These are phyloP conservation scores for Lissonota sp. DNA, from an alignment of 2,888 invertebrate species.

Conservation along the genomic window DNA sequence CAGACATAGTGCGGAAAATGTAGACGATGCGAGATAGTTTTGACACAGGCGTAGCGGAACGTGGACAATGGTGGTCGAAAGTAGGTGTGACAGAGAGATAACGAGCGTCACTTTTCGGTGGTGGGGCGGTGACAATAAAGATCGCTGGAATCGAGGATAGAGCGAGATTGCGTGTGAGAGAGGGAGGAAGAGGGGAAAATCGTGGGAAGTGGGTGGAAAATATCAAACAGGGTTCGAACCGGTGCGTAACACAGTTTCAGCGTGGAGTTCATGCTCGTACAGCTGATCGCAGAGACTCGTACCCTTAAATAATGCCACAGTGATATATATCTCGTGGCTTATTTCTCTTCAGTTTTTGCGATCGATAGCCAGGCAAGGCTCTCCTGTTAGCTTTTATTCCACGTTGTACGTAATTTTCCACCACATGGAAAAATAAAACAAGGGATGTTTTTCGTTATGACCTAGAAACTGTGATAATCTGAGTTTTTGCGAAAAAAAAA, in stretches of 20 bases:
- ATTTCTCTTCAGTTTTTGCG: constrained; percentile 45
- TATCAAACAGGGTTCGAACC: constrained; percentile 50
- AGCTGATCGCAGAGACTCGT: constrained; percentile 70
- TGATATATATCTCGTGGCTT: constrained; percentile 50
- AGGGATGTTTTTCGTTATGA: constrained; percentile 22
- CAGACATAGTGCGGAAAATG: constrained; percentile 16
- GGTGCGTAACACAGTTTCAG: constrained; percentile 68
- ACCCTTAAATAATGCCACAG: constrained; percentile 43
- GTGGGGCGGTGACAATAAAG: not conserved
- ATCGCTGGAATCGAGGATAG: constrained; percentile 2
- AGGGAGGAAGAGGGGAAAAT: constrained; percentile 40
- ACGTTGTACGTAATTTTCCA: constrained; percentile 8
- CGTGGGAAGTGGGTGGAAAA: constrained; percentile 41
- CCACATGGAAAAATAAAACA: constrained; percentile 12
- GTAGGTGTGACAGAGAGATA: constrained; percentile 49
- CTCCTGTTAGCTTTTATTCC: not conserved
- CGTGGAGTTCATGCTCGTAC: constrained; percentile 68
- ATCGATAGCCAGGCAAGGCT: constrained; percentile 51
- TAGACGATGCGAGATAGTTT: not conserved
- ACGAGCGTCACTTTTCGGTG: constrained; percentile 28
- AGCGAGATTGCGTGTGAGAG: not conserved
- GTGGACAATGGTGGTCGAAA: constrained; percentile 43
- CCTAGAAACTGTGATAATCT: constrained; percentile 35
- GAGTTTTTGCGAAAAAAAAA: not conserved
- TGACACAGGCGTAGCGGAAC: not conserved